Percentiles rank a stretch among this genome's conserved stretches.
Conservation (phyloP, 2,888 invertebrate genomes). For the Macrophya alboannulata region DNA sequence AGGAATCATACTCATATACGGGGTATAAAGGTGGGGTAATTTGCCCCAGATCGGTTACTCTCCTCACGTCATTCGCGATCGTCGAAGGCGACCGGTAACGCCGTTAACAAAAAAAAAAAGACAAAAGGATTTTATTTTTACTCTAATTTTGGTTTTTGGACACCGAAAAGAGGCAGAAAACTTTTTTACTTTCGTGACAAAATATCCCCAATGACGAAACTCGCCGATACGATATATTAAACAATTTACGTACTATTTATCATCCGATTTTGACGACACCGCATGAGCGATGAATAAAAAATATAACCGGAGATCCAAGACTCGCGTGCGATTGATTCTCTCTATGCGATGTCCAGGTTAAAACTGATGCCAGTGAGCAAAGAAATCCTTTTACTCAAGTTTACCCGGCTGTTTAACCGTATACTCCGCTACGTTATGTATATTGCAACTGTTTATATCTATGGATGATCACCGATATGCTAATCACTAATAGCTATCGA, state of each 20-base stretch:
- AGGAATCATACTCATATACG: slow-evolving; percentile 29
- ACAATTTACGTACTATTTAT: neutral
- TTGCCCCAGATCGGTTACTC: slow-evolving; percentile 48
- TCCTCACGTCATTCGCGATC: neutral
- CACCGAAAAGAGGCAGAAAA: neutral
- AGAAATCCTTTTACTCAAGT: slow-evolving; percentile 34
- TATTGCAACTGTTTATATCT: slow-evolving; percentile 50
- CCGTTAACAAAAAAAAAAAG: too few species aligned
- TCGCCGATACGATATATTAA: neutral
- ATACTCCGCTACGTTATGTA: neutral
- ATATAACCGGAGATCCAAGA: neutral
- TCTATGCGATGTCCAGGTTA: slow-evolving; percentile 46
- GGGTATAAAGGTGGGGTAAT: slow-evolving; percentile 49
- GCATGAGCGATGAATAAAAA: neutral
- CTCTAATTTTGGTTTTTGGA: neutral
- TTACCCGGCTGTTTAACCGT: slow-evolving; percentile 11
- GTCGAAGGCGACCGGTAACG: neutral
- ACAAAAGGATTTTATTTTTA: neutral
- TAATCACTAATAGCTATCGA: slow-evolving; percentile 34
- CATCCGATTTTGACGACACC: neutral
- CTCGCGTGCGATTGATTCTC: slow-evolving; percentile 30
- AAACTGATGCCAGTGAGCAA: slow-evolving; percentile 12
- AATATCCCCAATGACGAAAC: neutral
- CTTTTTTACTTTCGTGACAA: neutral
- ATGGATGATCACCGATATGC: slow-evolving; percentile 51